Base-by-base conservation (phyloP, 2,113 vertebrate genomes). In the Limnothrissa miodon region DNA sequence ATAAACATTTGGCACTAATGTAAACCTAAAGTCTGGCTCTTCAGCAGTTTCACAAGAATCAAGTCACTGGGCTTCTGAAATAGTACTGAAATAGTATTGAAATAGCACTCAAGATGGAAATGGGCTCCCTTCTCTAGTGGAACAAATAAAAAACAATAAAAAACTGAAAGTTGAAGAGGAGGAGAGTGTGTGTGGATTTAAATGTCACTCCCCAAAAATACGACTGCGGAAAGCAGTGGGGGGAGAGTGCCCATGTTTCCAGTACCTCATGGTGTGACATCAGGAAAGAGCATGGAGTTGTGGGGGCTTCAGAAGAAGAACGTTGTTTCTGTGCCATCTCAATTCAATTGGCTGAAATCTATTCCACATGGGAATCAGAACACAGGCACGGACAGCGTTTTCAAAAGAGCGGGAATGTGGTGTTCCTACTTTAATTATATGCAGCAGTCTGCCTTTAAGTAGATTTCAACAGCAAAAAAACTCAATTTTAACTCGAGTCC, bases 181-280 rank as follows among this genome's bases (percentile, higher is more conserved):
- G 9, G 62, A 36, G 62, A 13, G 62, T 70, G 62, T 9, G 25
- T 36, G 9, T 70, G 62, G 62, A 36, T 70, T 33, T 70, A 70
- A 70, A 36, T 70, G 62, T 25, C 62, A 70, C 62, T 70, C 11
- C 62, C 25, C 25, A 33, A 66, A 66, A 70, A 70, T 70, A 70
- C 36, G 62, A 33, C 36, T 36, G 29, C 3, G 0, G 62, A 70
- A 29, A 70, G 29, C 13, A 70, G n/a, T 66, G 62, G 56, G 62
- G 59, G 8, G 33, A 11, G 11, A 66, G 15, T 25, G 15, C 62
- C 56, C 29, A 33, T 15, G 62, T 70, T 70, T 70, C 62, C 62
- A 70, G 29, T 70, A 33, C 62, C 62, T 70, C 62, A 10, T 36
- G 29, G 25, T 10, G 29, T 70, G 62, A 70, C 62, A 15, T 70